Evolutionary conservation across 2,113 vertebrate genomes (phyloP).

Genomic region (Zosterops borbonicus): DNA sequence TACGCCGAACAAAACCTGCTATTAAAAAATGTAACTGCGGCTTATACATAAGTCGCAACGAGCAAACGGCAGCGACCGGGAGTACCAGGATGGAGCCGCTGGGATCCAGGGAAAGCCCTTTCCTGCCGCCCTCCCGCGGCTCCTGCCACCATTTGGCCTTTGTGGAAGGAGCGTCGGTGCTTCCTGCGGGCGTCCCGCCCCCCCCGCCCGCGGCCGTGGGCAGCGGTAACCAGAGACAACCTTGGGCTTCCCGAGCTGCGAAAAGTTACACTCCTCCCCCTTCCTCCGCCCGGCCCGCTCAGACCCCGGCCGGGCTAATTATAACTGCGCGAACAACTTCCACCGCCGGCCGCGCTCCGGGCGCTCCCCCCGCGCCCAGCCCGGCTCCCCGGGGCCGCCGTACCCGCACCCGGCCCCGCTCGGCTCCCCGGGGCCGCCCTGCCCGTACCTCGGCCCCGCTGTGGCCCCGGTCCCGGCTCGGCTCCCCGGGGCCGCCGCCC

Average conservation of each 20-base stretch:
- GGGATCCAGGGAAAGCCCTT: neutral
- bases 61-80: neutral
- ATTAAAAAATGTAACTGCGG: neutral
- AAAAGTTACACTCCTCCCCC: constrained; percentile 64
- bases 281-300: constrained; percentile 4
- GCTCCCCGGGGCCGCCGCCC: neutral
- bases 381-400: neutral
- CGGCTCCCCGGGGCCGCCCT: neutral
- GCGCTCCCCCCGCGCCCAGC: neutral
- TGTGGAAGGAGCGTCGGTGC: constrained; percentile 12
- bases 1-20: neutral
- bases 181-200: constrained; percentile 50
- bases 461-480: no score
- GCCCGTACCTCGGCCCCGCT: no score
- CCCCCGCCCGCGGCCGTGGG: neutral
- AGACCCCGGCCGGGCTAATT: constrained; percentile 45
- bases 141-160: constrained; percentile 53
- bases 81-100: neutral
- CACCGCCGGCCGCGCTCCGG: neutral
- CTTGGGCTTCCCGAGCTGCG: constrained; percentile 48
- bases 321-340: constrained; percentile 57
- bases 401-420: neutral
- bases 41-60: neutral
- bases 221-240: constrained; percentile 46
- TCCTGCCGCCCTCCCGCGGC: neutral